Conservation (phyloP, 1,140 invertebrate genomes). For the Batillaria attramentaria region DNA sequence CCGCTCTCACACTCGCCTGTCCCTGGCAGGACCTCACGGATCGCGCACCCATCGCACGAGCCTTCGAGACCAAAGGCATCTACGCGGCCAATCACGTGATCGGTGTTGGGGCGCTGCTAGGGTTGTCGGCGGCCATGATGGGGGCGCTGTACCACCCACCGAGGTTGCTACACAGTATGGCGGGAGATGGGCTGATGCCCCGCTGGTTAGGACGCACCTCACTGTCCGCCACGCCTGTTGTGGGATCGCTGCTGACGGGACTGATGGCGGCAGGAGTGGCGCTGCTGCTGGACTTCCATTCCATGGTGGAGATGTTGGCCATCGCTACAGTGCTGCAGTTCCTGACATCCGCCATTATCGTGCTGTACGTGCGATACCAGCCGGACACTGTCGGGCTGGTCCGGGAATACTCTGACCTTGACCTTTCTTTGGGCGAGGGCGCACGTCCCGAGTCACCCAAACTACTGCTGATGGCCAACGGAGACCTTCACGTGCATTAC, state of each 20-base stretch:
- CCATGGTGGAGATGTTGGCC: conserved; percentile 89
- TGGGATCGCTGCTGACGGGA: conserved; percentile 85
- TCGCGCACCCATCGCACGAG: conserved; percentile 49
- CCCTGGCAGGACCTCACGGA: conserved; percentile 58
- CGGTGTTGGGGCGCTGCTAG: conserved; percentile 64
- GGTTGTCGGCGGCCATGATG: conserved; percentile 75
- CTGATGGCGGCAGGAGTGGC: conserved; percentile 80
- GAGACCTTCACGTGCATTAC: conserved; percentile 39
- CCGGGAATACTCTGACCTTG: conserved; percentile 61
- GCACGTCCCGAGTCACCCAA: conserved; percentile 26
- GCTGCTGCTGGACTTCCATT: conserved; percentile 86
- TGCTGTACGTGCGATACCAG: conserved; percentile 79
- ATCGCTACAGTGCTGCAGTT: conserved; percentile 91
- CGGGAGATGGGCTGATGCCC: conserved; percentile 92
- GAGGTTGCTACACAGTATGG: conserved; percentile 92
- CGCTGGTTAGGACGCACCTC: conserved; percentile 76
- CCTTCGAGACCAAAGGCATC: conserved; percentile 55
- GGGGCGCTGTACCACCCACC: conserved; percentile 97
- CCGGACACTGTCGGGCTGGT: conserved; percentile 53
- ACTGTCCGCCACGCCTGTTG: conserved; percentile 76
- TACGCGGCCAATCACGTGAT: conserved; percentile 64
- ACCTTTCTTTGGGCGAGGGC: conserved; percentile 29
- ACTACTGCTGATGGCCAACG: conserved; percentile 42
- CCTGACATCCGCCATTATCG: conserved; percentile 88
- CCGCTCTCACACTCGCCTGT: conserved; percentile 63